Conservation (phyloP, 2,797 vertebrate genomes). For the Onychomys torridus region DNA sequence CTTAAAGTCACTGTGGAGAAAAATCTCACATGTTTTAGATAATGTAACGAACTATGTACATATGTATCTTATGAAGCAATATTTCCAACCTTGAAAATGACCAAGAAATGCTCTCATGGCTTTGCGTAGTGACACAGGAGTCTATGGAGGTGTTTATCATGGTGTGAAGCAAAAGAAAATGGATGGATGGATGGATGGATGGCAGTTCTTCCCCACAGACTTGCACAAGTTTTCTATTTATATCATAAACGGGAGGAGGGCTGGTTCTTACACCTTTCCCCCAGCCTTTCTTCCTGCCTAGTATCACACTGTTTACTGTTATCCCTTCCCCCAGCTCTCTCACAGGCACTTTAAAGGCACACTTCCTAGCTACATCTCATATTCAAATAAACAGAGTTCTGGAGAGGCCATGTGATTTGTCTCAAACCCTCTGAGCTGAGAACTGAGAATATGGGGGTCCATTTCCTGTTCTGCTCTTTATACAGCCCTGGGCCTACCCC, state of each 20-base stretch:
- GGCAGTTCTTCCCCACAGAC: background rate
- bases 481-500: background rate
- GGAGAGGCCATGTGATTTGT: background rate
- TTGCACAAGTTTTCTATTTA: background rate
- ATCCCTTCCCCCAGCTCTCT: background rate
- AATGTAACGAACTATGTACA: slow-evolving; percentile 31
- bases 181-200: background rate
- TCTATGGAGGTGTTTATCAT: background rate
- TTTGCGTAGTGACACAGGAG: background rate
- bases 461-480: background rate
- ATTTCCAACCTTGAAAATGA: slow-evolving; percentile 36
- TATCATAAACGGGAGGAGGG: background rate
- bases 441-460: background rate
- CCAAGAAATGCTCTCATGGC: background rate
- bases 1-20: background rate
- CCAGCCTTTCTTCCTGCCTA: background rate
- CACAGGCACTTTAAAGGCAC: background rate
- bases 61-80: background rate
- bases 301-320: background rate
- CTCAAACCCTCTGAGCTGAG: background rate
- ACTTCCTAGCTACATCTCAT: background rate
- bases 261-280: background rate
- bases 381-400: background rate
- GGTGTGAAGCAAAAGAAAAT: background rate
- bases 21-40: background rate